Evolutionary conservation across 37 sponge, comb jelly and placozoan genomes (phyloP), one percentile per base, ranked within the genome.

Genomic region (Trichoplax adhaerens): DNA sequence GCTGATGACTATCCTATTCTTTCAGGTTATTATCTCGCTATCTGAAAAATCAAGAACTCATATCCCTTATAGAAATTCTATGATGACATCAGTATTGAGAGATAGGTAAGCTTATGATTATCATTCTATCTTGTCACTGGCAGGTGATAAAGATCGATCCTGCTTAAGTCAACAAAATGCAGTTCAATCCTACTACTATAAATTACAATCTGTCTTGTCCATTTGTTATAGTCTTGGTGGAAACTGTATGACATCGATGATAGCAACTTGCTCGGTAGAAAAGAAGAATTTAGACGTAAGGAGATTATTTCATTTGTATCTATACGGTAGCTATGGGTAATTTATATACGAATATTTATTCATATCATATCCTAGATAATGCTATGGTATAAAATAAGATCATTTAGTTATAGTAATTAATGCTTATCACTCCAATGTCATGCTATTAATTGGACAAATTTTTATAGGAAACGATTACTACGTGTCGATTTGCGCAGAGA

Each of bases 181-280:
- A 29, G 29, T 29, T 29, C 29, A 29, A 29, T 29, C 29, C 29
- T 29, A 29, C 29, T 29, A 29, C 29, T 29, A 29, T 29, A 29
- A 29, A 29, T 29, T 29, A 29, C 29, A 29, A 29, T 29, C 29
- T 29, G 29, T 29, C 29, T 29, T 29, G 29, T 29, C 29, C 29
- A 29, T 70, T 3, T n/a, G 0, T 54, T 54, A 59, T 52, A 93
- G 99, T 79, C 78, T 97, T 5, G 99, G 99, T 10, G 99, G 99
- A 0, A 97, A 97, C 74, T 97, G 99, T 62, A 88, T 91, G 85
- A 97, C 99, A 0, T 79, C 85, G 4, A 97, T 97, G 99, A 83
- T 97, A 58, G 93, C 99, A 3, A 97, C 99, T 12, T 88, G 91
- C 62, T 86, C 99, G 55, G 72, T 97, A 7, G 99, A 97, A 57